Evolutionary conservation across 2,888 invertebrate species (phyloP), one percentile per base, ranked within the genome.

Genomic region (Papilio gigon): DNA sequence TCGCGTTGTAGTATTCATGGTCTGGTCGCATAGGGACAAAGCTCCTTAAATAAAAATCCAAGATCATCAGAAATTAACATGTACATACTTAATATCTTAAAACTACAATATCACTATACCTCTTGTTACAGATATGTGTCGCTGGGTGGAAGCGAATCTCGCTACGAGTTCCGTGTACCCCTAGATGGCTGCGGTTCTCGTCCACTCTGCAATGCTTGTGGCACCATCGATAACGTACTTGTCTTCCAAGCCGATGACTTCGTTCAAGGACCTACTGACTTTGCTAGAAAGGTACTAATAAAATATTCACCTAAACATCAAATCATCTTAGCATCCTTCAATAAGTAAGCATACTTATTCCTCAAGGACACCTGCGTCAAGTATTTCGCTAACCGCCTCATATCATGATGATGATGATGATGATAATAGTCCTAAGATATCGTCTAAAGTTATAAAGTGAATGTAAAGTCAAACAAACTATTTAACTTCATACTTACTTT

Each of bases 191-290:
- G 95, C 75, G 95, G 95, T 2, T 93, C 94, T 56, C 87, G 93
- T 27, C 93, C 94, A 0, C 91, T 94, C 0, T 94, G 94, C 78
- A 90, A 93, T 12, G 91, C 94, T 1, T 94, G 94, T 72, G 93
- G 93, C 17, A 93, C 94, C 33, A 86, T 94, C 61, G 95, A 95
- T 83, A 95, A 95, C 74, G 92, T 94, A 25, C 91, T 95, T 8
- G 93, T 95, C 70, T 94, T 95, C 78, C 95, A 95, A 83, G 91
- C 94, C 63, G 95, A 95, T 75, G 94, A 94, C 75, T 88, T 93
- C 67, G 93, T 95, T 20, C 95, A 95, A 80, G 95, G 95, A 76
- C 85, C 93, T 20, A 93, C 92, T 85, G 95, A 95, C 80, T 93
- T 94, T 53, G 95, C 95, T 0, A 89, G 95, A 74, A 94, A 94